A percentile compares a stretch with the other conserved stretches of the same genome.
These are phyloP conservation scores for Ascidia mentula DNA, from an alignment of 23 tunicate genomes.

Conservation along the genomic window DNA sequence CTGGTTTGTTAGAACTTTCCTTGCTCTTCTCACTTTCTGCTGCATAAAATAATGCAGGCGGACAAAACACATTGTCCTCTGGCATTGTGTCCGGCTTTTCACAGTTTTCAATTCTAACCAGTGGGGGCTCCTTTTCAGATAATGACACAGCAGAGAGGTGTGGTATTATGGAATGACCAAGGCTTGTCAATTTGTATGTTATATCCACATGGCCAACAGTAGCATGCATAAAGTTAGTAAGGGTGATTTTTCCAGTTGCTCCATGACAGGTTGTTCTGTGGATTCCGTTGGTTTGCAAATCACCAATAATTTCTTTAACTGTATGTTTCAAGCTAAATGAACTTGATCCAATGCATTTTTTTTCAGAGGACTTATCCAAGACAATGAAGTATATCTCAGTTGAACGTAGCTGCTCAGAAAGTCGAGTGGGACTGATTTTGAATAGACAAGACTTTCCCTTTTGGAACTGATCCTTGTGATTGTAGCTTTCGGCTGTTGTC, in stretches of 20 bases:
- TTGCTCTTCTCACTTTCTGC: too few species aligned
- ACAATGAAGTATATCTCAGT: constrained; percentile 48
- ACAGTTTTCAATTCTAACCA: neutral
- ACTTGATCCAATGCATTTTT: constrained; percentile 43
- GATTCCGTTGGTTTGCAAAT: constrained; percentile 52
- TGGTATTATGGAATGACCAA: constrained; percentile 62
- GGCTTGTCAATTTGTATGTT: constrained; percentile 58
- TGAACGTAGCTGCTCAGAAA: constrained; percentile 33
- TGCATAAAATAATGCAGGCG: constrained; percentile 57
- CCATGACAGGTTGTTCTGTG: constrained; percentile 37
- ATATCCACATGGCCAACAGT: constrained; percentile 44
- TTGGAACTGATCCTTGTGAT: constrained; percentile 30
- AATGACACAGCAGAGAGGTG: constrained; percentile 28
- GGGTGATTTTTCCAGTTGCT: neutral
- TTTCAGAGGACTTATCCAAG: constrained; percentile 30
- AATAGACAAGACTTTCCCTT: constrained; percentile 75
- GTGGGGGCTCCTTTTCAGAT: neutral
- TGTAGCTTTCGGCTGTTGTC: constrained; percentile 9
- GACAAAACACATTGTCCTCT: constrained; percentile 30
- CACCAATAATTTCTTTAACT: constrained; percentile 30
- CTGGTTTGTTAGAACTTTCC: neutral
- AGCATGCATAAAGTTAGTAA: constrained; percentile 40
- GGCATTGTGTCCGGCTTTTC: neutral
- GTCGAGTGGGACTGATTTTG: constrained; percentile 56
- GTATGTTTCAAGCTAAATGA: constrained; percentile 19